Conservation (phyloP, 2,888 invertebrate genomes). For the Masnerella sp. region DNA sequence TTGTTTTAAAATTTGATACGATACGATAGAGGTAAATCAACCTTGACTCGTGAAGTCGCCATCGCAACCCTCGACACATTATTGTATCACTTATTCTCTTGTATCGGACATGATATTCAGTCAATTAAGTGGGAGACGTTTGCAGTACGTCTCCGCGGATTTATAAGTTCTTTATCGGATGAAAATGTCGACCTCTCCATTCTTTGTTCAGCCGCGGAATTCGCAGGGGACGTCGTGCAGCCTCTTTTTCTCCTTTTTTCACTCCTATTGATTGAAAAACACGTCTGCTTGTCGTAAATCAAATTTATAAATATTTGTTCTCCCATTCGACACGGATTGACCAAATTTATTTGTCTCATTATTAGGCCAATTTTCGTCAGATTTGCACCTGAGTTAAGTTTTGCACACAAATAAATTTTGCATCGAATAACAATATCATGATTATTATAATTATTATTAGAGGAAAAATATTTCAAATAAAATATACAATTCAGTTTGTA, state of each 20-base stretch:
- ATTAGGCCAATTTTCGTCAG: too few relatives aligned
- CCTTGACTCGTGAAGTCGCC: too few relatives aligned
- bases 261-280: slow-evolving; percentile 28
- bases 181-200: slow-evolving; percentile 46
- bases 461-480: too few relatives aligned
- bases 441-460: too few relatives aligned
- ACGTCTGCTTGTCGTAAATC: slow-evolving; percentile 28
- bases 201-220: slow-evolving; percentile 41
- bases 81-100: slow-evolving; percentile 13
- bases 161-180: slow-evolving; percentile 52
- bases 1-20: too few relatives aligned
- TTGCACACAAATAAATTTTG: too few relatives aligned
- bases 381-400: too few relatives aligned
- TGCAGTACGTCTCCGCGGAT: slow-evolving; percentile 34
- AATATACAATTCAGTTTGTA: too few relatives aligned
- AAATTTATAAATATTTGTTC: slow-evolving; percentile 35
- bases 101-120: slow-evolving; percentile 32
- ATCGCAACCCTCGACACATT: slow-evolving; percentile 14
- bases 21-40: too few relatives aligned
- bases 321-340: neutral
- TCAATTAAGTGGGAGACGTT: slow-evolving; percentile 44
- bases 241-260: slow-evolving; percentile 15
- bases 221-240: slow-evolving; percentile 31
- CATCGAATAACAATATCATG: too few relatives aligned
- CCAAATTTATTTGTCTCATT: neutral